Percentiles rank a stretch among this genome's conserved stretches.
These are phyloP conservation scores for Drosophila fulvimacula DNA, from an alignment of 2,888 invertebrate species.

Conservation along the genomic window DNA sequence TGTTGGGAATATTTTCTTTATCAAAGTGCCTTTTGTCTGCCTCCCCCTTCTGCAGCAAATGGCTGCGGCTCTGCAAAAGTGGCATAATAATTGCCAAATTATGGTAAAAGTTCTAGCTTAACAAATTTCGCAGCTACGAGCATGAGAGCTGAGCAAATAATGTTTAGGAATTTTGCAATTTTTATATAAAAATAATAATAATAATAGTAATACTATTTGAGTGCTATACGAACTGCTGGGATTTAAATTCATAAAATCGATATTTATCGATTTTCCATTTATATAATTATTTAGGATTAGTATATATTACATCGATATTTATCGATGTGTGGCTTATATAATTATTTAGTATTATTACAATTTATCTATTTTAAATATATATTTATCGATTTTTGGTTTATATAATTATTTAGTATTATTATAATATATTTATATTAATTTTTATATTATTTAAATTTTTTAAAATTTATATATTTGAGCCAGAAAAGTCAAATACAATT, in stretches of 20 bases:
- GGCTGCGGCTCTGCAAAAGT: not conserved
- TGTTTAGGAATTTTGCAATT: not conserved
- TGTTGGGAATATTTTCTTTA: constrained; percentile 65
- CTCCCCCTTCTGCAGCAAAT: constrained; percentile 15
- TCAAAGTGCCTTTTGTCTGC: constrained; percentile 51
- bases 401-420: too few species aligned
- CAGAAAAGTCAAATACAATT: too few species aligned
- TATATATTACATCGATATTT: not conserved
- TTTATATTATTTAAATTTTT: too few species aligned
- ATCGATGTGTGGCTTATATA: not conserved
- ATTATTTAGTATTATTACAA: too few species aligned
- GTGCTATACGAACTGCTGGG: not conserved
- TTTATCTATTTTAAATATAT: not conserved
- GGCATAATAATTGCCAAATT: constrained; percentile 53
- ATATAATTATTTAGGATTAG: too few species aligned
- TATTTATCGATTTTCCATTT: not conserved
- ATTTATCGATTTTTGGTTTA: not conserved
- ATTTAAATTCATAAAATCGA: not conserved
- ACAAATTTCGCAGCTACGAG: not conserved
- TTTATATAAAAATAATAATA: not conserved
- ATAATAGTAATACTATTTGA: not conserved
- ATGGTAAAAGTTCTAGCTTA: constrained; percentile 8
- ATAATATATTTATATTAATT: too few species aligned
- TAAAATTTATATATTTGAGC: too few species aligned
- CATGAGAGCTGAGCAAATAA: not conserved